Evolutionary conservation across 2,888 invertebrate genomes (phyloP), one percentile per base, ranked within the genome.

Genomic region (Leucophenga maculata): DNA sequence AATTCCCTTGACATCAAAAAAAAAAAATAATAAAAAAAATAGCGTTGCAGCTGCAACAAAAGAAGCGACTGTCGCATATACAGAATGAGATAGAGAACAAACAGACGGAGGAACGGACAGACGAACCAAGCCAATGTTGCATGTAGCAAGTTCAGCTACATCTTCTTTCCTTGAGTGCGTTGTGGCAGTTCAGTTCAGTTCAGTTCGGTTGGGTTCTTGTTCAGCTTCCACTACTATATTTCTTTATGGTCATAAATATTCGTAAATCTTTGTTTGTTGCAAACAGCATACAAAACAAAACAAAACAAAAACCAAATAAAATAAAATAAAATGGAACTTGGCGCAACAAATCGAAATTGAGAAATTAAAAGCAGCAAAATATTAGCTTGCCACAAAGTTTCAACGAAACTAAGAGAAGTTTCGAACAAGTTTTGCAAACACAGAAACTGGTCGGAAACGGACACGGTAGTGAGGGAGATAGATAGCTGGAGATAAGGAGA

Each of bases 1-100:
- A 46, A 44, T 65, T 74, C 71, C 69, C 72, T 73, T 77, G 73
- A 73, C 75, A 75, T 77, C 70, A 73, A 73, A 68, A 72, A 66
- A 74, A 31, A 14, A 64, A 39, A 64, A 16, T 16, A 50, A 65
- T n/a, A 57, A 11, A 67, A 55, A n/a, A n/a, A n/a, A n/a, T n/a
- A 59, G 26, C 22, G 26, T n/a, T 59, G 69, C 71, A 72, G 69
- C 60, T 76, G 73, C 74, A 59, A 59, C 59, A 65, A 50, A 50
- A 52, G 52, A 46, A 32, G 26, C 65, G 13, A 69, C 62, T 65
- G 22, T 65, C 32, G 22, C 64, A 31, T 60, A 52, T 16, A n/a
- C 31, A 66, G 14, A 46, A 62, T 46, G 32, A 46, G 57, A 44
- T 48, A 18, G 54, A 18, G 46, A 22, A 48, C 62, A 39, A 11